Percentiles rank a stretch among this genome's conserved stretches.
phyloP scores from a whole-genome alignment of 2,888 invertebrate genomes.

The Gnatocerus cornutus region DNA sequence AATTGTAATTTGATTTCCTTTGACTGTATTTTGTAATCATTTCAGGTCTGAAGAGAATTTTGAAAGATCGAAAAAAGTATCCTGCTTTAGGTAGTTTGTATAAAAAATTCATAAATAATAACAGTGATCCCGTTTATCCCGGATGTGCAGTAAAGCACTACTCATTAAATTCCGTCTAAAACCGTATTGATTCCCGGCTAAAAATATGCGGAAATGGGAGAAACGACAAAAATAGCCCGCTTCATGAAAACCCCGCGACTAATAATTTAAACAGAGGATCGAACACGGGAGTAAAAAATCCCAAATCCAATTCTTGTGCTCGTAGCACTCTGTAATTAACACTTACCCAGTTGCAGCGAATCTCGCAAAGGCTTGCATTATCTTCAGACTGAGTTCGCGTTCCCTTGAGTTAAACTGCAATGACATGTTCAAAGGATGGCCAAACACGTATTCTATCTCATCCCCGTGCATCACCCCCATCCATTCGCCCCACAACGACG shows the following conservation, averaged over 20 bases:
- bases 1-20: background rate
- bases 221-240: slow-evolving; percentile 2
- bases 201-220: slow-evolving; percentile 18
- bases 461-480: slow-evolving; percentile 99
- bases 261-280: slow-evolving; percentile 4
- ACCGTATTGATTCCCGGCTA: slow-evolving; percentile 13
- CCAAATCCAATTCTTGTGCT: slow-evolving; percentile 1
- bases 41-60: background rate
- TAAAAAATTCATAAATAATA: background rate
- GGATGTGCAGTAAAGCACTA: slow-evolving; percentile 5
- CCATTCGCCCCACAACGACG: slow-evolving; percentile 98
- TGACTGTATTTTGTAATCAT: background rate
- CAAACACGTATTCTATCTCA: slow-evolving; percentile 98
- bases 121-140: slow-evolving; percentile 1
- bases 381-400: slow-evolving; percentile 88
- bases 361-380: slow-evolving; percentile 94
- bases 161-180: slow-evolving; percentile 20
- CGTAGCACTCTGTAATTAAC: slow-evolving; percentile 31
- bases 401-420: slow-evolving; percentile 90
- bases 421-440: slow-evolving; percentile 93
- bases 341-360: slow-evolving; percentile 96
- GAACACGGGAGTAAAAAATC: background rate
- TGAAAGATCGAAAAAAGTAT: background rate
- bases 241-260: slow-evolving; percentile 7
- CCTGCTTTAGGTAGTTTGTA: background rate